These are phyloP conservation scores for Cybosia mesomella DNA, from an alignment of 2,888 invertebrate genomes.

Conservation along the genomic window DNA sequence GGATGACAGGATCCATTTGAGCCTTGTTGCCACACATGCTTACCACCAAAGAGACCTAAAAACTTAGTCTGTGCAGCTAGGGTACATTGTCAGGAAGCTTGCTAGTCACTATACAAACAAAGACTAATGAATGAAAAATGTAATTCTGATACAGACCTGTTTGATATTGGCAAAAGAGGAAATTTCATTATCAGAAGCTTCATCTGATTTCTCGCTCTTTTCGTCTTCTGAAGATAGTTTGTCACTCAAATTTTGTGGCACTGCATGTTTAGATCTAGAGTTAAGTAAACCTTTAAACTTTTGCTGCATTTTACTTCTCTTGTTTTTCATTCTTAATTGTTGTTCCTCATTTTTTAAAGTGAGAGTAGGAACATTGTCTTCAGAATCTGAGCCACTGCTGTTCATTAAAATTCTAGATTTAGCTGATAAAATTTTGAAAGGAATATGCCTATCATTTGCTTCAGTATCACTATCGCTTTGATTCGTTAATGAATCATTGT, in stretches of 20 bases:
- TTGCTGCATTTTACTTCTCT: constrained; percentile 67
- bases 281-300: constrained; percentile 71
- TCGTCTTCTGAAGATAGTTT: constrained; percentile 32
- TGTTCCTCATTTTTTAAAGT: constrained; percentile 56
- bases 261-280: constrained; percentile 52
- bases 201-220: constrained; percentile 32
- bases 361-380: constrained; percentile 25
- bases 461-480: constrained; percentile 34
- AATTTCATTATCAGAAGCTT: constrained; percentile 53
- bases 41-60: too few relatives aligned
- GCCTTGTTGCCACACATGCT: too few relatives aligned
- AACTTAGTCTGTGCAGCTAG: too few relatives aligned
- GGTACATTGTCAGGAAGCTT: too few relatives aligned
- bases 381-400: constrained; percentile 46
- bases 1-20: too few relatives aligned
- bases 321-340: constrained; percentile 68
- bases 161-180: constrained; percentile 67
- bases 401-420: constrained; percentile 45
- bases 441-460: constrained; percentile 20
- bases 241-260: constrained; percentile 24
- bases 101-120: too few relatives aligned
- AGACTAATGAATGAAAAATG: background rate
- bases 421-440: constrained; percentile 31
- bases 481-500: background rate
- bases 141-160: constrained; percentile 59